phyloP scores from a whole-genome alignment of 2,888 invertebrate species.

The Sceliomorpha sp. region DNA sequence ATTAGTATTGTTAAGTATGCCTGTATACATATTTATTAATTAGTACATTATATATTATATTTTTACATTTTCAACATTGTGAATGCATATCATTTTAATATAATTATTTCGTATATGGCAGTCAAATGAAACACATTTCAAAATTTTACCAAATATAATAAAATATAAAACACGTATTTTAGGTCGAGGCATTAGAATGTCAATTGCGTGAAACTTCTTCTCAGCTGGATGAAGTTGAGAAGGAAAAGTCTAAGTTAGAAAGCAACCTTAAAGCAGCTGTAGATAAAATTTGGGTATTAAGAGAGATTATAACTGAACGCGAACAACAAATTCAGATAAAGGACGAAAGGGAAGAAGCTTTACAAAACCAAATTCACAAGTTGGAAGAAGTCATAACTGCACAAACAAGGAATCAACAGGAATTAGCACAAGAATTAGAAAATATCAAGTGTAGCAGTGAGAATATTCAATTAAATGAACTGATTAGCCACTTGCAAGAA shows the following conservation, averaged over 20 bases:
- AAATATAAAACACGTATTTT: too few species aligned
- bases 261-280: conserved; percentile 87
- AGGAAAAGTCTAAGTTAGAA: conserved; percentile 85
- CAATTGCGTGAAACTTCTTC: conserved; percentile 87
- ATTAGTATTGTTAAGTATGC: too few species aligned
- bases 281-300: conserved; percentile 87
- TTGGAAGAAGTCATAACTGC: conserved; percentile 83
- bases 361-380: conserved; percentile 83
- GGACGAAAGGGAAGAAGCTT: conserved; percentile 83
- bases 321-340: conserved; percentile 89
- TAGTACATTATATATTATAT: too few species aligned
- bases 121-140: too few species aligned
- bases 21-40: too few species aligned
- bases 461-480: conserved; percentile 78
- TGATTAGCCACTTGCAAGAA: conserved; percentile 81
- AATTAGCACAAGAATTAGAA: conserved; percentile 82
- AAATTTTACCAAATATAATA: conserved; percentile 2
- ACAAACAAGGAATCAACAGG: conserved; percentile 83
- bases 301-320: conserved; percentile 89
- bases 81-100: too few species aligned
- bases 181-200: conserved; percentile 90
- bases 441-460: conserved; percentile 81
- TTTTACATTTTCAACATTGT: too few species aligned
- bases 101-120: too few species aligned
- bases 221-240: conserved; percentile 83